Evolutionary conservation across 2,888 invertebrate species (phyloP).

Genomic region (Watsonalla binaria): DNA sequence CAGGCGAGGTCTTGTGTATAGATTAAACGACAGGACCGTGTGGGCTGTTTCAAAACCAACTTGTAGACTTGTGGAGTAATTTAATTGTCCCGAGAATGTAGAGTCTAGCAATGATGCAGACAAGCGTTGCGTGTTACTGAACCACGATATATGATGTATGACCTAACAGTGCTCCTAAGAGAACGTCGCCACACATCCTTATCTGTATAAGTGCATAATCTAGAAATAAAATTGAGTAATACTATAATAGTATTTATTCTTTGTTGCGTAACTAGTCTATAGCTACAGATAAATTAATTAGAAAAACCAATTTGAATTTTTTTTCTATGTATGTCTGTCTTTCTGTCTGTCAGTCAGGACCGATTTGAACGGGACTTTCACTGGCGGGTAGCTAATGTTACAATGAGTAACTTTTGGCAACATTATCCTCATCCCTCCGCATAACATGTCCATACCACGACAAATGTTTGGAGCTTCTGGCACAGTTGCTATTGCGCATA

Average conservation of each 20-base stretch:
- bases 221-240: background rate
- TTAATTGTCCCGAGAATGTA: constrained; percentile 60
- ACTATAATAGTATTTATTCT: background rate
- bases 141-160: background rate
- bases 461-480: too few species aligned
- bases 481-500: too few species aligned
- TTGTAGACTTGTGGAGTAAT: constrained; percentile 61
- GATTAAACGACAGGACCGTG: constrained; percentile 56
- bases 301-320: too few species aligned
- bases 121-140: constrained; percentile 19
- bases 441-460: too few species aligned
- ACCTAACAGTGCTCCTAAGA: background rate
- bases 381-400: too few species aligned
- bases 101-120: constrained; percentile 46
- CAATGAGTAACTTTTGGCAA: too few species aligned
- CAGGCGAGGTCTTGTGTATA: constrained; percentile 58
- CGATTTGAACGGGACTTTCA: too few species aligned
- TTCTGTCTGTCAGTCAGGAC: too few species aligned
- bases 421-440: too few species aligned
- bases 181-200: background rate
- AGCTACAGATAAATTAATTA: too few species aligned
- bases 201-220: background rate
- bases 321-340: too few species aligned
- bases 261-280: too few species aligned
- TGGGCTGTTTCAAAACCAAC: constrained; percentile 50